phyloP scores from a whole-genome alignment of 2,888 invertebrate species.

The Amaurobius ferox region DNA sequence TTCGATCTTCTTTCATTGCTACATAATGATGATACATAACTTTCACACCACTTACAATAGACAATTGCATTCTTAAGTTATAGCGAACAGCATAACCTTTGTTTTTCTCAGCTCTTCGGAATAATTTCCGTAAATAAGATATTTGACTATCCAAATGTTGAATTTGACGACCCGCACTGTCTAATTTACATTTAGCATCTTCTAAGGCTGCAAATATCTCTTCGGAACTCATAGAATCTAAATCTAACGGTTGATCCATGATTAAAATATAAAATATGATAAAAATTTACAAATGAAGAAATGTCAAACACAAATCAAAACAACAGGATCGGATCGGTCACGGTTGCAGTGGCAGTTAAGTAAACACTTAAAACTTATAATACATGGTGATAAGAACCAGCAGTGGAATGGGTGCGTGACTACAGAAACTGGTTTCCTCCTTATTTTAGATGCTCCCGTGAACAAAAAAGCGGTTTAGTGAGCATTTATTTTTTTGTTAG shows the following conservation, averaged over 20 bases:
- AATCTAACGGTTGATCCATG: slow-evolving; percentile 7
- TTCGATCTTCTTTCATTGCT: slow-evolving; percentile 33
- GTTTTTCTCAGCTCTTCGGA: slow-evolving; percentile 56
- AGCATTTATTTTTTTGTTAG: no score
- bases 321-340: no score
- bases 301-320: no score
- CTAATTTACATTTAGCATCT: slow-evolving; percentile 38
- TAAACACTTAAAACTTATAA: no score
- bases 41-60: slow-evolving; percentile 59
- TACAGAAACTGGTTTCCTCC: no score
- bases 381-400: no score
- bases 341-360: no score
- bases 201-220: slow-evolving; percentile 6
- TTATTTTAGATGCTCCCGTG: no score
- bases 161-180: slow-evolving; percentile 24
- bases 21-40: slow-evolving; percentile 66
- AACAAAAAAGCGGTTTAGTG: no score
- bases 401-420: no score
- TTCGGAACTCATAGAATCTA: slow-evolving; percentile 12
- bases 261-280: no score
- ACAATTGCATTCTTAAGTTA: slow-evolving; percentile 61
- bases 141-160: slow-evolving; percentile 35
- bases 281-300: no score
- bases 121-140: slow-evolving; percentile 45
- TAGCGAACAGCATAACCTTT: slow-evolving; percentile 50